Evolutionary conservation across 2,888 invertebrate genomes (phyloP), one percentile per base, ranked within the genome.

Genomic region (Dasysyrphus tricinctus): DNA sequence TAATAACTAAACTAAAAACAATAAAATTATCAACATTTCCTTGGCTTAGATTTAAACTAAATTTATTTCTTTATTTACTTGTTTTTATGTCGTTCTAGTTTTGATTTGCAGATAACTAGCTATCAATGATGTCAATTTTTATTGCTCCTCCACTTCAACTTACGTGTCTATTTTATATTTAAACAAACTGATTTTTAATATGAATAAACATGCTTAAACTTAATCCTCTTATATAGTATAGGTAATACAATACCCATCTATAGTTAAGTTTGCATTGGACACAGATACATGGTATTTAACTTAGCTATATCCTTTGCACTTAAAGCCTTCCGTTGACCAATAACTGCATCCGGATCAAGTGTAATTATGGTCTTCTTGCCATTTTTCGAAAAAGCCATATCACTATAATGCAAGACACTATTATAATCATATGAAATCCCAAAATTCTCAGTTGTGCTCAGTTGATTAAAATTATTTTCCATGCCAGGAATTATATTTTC

Each of bases 391-490:
- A 97, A 97, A 0, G 96, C 96, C 42, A 93, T 94, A 29, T 94
- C 93, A 0, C 96, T 95, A 91, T 97, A 97, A 90, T 97, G 97
- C 96, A 97, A 95, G 1, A 97, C 95, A 88, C 96, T 96, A 88
- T 94, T 94, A 90, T 95, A 97, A 91, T 97, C 97, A 89, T 97
- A 97, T 0, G 93, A 92, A 69, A 96, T 94, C 1, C 95, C 95
- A 89, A 94, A 96, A 51, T 94, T 94, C 67, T 94, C 93, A 1
- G 54, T 54, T 8, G 0, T 7, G 4, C 3, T 32, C 32, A n/a
- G 54, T 0, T 54, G 54, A 0, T 8, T n/a, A 8, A 97, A 97
- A 92, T 97, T 97, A 69, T 92, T 92, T 88, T 94, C 93, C 8
- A 94, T 93, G 1, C 95, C 96, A 93, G 91, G 76, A 90, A 90